Base-by-base conservation (phyloP, 2,113 vertebrate species). In the Campylomormyrus tamandua region DNA sequence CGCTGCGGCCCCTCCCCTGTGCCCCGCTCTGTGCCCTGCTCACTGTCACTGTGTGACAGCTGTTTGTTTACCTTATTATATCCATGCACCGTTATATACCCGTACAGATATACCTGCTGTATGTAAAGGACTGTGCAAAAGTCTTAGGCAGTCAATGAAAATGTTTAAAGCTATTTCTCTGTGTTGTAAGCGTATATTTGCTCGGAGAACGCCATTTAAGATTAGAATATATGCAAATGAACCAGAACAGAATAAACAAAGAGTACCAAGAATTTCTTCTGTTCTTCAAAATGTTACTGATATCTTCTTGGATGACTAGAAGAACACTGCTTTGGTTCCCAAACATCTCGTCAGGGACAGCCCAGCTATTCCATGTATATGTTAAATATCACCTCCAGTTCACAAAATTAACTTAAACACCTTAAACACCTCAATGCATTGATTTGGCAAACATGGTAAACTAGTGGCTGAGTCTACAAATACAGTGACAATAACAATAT, bases 1-100 rank as follows among this genome's bases (percentile, higher is more conserved):
- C 83, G 74, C 88, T 90, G 80, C 39, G 83, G 50, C 56, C 58
- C 50, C 83, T 48, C 84, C 89, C 88, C 80, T 84, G 11, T n/a
- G 89, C 87, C 88, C 83, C 5, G 90, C 90, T 24, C 80, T 84
- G 21, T 42, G 89, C 87, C 88, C 83, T 0, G 87, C 90, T 35
- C 62, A 42, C 27, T 49, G 62, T 46, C 48, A 85, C 11, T 66
- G 39, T n/a, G 31, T 86, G 53, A 89, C 13, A 15, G 27, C 49
- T 52, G 5, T 80, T 39, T 58, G 15, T 87, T 39, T 11, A 56
- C 31, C 56, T 87, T 24, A 24, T 83, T 66, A 89, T 89, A 86
- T 53, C 62, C 52, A 90, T n/a, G n/a, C 24, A 27, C 39, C 27
- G 45, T 52, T 89, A 90, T 56, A 85, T 50, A 84, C 50, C 7